phyloP scores from a whole-genome alignment of 2,797 vertebrate species.

The Etheostoma perlongum region DNA sequence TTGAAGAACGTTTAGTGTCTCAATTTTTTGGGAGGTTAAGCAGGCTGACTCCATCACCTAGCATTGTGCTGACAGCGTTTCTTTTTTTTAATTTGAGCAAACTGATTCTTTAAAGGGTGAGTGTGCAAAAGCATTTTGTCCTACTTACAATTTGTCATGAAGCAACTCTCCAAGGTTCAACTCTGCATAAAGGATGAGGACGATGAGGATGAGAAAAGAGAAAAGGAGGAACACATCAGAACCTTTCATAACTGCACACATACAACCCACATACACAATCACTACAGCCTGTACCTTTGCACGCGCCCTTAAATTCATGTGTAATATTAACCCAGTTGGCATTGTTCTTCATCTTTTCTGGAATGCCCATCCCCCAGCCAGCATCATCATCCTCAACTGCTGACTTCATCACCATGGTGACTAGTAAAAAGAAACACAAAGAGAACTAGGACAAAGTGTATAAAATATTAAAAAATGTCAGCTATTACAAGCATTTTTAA shows the following conservation, averaged over 20 bases:
- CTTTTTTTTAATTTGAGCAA: not conserved
- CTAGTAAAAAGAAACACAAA: slow-evolving; percentile 50
- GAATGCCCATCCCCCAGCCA: slow-evolving; percentile 93
- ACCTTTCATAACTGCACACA: slow-evolving; percentile 4
- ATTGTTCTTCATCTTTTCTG: slow-evolving; percentile 95
- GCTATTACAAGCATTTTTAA: not conserved
- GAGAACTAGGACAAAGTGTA: slow-evolving; percentile 4
- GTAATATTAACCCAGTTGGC: slow-evolving; percentile 97
- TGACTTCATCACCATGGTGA: slow-evolving; percentile 97
- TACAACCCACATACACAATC: not conserved
- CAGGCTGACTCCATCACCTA: not conserved
- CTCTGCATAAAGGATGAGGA: slow-evolving; percentile 83
- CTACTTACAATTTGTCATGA: slow-evolving; percentile 98
- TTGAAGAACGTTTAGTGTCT: slow-evolving; percentile 1
- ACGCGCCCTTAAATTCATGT: slow-evolving; percentile 94
- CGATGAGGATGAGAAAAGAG: not conserved
- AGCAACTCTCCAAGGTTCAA: slow-evolving; percentile 97
- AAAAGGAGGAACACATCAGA: slow-evolving; percentile 18
- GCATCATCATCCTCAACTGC: slow-evolving; percentile 94
- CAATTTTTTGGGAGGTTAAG: not conserved
- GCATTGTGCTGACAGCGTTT: too few species aligned
- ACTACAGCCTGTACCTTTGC: slow-evolving; percentile 87
- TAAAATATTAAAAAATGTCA: slow-evolving; percentile 10
- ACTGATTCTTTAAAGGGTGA: slow-evolving; percentile 7
- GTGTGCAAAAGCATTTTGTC: slow-evolving; percentile 9